Conservation (phyloP, 1,140 invertebrate species). For the Calosoma granatense region DNA sequence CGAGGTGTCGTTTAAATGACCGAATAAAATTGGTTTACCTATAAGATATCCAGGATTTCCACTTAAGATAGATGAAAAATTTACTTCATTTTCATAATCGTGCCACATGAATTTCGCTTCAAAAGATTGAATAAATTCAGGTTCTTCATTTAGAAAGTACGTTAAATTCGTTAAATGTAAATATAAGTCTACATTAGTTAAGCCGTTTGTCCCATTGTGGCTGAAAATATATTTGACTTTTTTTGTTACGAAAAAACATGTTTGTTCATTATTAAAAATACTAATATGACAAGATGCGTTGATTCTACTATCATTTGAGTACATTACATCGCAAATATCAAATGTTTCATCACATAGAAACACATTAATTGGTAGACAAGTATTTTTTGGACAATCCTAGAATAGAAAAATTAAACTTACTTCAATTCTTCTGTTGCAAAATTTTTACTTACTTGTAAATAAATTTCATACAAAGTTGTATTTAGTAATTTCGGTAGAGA, state of each 20-base stretch:
- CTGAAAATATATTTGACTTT: constrained; percentile 40
- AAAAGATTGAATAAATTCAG: constrained; percentile 39
- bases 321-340: constrained; percentile 24
- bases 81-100: constrained; percentile 25
- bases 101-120: constrained; percentile 41
- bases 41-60: constrained; percentile 58
- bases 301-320: constrained; percentile 18
- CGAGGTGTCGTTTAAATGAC: constrained; percentile 24
- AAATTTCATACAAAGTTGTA: constrained; percentile 11
- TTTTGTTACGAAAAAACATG: constrained; percentile 38
- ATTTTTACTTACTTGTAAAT: constrained; percentile 23
- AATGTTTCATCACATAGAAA: constrained; percentile 34
- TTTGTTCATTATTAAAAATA: constrained; percentile 19
- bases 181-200: constrained; percentile 35
- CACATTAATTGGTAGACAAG: constrained; percentile 36
- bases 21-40: constrained; percentile 50
- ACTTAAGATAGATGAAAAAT: constrained; percentile 39
- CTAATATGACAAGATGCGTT: constrained; percentile 16
- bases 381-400: constrained; percentile 39
- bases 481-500: constrained; percentile 17
- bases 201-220: constrained; percentile 48
- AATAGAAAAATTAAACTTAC: constrained; percentile 17
- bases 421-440: constrained; percentile 12
- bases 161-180: constrained; percentile 36
- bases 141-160: constrained; percentile 17